Evolutionary conservation across 1,140 invertebrate genomes (phyloP).

Genomic region (Gonatopus flavifemur): DNA sequence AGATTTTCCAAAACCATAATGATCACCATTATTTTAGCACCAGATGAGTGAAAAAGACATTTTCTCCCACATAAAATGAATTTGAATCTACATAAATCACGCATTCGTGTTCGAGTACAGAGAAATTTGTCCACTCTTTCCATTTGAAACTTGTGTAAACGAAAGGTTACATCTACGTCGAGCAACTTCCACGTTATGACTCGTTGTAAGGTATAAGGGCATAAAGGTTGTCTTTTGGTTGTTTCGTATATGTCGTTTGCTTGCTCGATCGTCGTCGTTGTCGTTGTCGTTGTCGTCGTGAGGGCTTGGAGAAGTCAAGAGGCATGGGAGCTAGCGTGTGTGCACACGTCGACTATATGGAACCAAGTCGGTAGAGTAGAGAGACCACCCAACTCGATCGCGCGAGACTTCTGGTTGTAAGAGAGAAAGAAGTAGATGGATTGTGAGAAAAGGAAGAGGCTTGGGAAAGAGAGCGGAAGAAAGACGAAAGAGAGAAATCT

Average conservation of each 20-base stretch:
- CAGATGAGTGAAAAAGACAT: too few species aligned
- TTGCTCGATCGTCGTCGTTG: conserved; percentile 4
- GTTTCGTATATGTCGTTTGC: conserved; percentile 17
- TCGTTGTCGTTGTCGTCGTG: neutral
- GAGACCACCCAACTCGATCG: conserved; percentile 58
- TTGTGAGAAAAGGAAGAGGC: neutral
- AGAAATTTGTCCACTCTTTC: too few species aligned
- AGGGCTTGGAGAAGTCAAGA: conserved; percentile 18
- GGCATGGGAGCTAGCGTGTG: conserved; percentile 36
- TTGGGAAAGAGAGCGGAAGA: neutral
- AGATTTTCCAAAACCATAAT: too few species aligned
- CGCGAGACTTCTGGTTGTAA: conserved; percentile 37
- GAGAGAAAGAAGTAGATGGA: conserved; percentile 10
- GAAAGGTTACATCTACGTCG: too few species aligned
- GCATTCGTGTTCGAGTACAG: too few species aligned
- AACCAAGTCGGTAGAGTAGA: conserved; percentile 50
- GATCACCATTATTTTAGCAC: too few species aligned
- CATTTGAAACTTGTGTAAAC: too few species aligned
- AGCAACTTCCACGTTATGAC: too few species aligned
- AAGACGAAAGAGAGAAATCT: neutral
- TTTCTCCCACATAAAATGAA: too few species aligned
- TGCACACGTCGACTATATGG: conserved; percentile 37
- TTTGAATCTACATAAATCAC: too few species aligned
- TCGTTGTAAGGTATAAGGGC: conserved; percentile 30
- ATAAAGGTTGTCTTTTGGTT: conserved; percentile 32